Conservation (phyloP, 2,888 invertebrate species). For the Epicampocera succincta region DNA sequence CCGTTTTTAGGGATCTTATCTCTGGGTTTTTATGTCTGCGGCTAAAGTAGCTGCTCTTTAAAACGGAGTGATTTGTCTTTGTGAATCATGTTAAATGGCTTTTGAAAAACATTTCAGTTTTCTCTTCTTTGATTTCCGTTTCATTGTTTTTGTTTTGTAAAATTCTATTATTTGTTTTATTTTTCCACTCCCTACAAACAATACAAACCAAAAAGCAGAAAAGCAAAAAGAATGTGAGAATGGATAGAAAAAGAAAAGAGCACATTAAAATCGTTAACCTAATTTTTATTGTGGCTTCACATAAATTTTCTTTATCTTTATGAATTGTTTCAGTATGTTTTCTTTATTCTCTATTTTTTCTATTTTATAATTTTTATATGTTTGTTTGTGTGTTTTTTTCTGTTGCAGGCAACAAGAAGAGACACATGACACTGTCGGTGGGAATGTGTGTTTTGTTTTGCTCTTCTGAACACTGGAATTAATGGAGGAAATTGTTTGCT, state of each 20-base stretch:
- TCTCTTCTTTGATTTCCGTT: conserved; percentile 18
- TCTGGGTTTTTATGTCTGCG: conserved; percentile 37
- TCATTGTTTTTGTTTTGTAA: neutral
- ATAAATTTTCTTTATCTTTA: conserved; percentile 71
- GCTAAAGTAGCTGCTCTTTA: conserved; percentile 43
- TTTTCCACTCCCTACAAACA: neutral
- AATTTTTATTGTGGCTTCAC: conserved; percentile 74
- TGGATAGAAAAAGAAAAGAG: neutral
- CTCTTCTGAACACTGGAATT: conserved; percentile 52
- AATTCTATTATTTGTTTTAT: conserved; percentile 1
- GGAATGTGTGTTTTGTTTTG: conserved; percentile 16
- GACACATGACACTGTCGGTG: neutral
- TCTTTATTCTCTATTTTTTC: conserved; percentile 42
- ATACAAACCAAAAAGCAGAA: conserved; percentile 14
- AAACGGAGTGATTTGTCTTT: conserved; percentile 57
- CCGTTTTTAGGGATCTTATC: conserved; percentile 27
- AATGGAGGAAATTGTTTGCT: conserved; percentile 53
- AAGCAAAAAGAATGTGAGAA: neutral
- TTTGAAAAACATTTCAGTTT: conserved; percentile 32
- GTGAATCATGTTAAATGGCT: conserved; percentile 56
- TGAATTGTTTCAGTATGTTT: conserved; percentile 64
- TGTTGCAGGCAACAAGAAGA: neutral
- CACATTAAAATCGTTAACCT: conserved; percentile 78
- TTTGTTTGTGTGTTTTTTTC: neutral
- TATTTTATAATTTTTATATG: neutral